Percentiles rank a stretch among this genome's conserved stretches.
These are phyloP conservation scores for Aulostomus chinensis DNA, from an alignment of 2,797 vertebrate species.

Conservation along the genomic window DNA sequence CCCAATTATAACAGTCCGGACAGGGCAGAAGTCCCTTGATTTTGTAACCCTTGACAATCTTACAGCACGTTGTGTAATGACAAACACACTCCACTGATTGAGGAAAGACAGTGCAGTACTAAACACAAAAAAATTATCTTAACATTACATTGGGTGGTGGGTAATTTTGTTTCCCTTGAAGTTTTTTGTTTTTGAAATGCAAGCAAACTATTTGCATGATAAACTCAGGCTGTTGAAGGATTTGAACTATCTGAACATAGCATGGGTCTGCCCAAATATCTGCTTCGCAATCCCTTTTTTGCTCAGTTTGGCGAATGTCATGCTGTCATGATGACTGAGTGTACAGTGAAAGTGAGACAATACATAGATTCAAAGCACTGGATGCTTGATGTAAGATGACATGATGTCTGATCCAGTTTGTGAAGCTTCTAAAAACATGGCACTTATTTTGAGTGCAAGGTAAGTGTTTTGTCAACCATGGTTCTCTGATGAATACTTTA, in stretches of 20 bases:
- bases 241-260: conserved; percentile 3
- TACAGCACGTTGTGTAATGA: conserved; percentile 68
- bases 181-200: conserved; percentile 29
- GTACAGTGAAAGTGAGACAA: conserved; percentile 7
- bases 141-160: conserved; percentile 19
- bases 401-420: too few species aligned
- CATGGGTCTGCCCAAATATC: conserved; percentile 8
- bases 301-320: conserved; percentile 24
- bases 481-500: neutral
- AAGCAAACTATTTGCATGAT: conserved; percentile 19
- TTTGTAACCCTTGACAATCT: conserved; percentile 65
- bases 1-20: conserved; percentile 32
- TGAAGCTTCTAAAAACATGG: too few species aligned
- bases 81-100: conserved; percentile 54
- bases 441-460: conserved; percentile 19
- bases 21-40: conserved; percentile 64
- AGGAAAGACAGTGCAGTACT: conserved; percentile 19
- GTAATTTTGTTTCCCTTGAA: conserved; percentile 24
- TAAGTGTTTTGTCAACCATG: conserved; percentile 25
- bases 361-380: conserved; percentile 9
- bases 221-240: conserved; percentile 49
- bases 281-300: conserved; percentile 9
- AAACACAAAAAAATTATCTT: conserved; percentile 23
- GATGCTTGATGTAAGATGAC: conserved; percentile 12
- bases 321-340: conserved; percentile 28